Evolutionary conservation across 1,140 invertebrate species (phyloP).

Genomic region (Trachelipus rathkii): DNA sequence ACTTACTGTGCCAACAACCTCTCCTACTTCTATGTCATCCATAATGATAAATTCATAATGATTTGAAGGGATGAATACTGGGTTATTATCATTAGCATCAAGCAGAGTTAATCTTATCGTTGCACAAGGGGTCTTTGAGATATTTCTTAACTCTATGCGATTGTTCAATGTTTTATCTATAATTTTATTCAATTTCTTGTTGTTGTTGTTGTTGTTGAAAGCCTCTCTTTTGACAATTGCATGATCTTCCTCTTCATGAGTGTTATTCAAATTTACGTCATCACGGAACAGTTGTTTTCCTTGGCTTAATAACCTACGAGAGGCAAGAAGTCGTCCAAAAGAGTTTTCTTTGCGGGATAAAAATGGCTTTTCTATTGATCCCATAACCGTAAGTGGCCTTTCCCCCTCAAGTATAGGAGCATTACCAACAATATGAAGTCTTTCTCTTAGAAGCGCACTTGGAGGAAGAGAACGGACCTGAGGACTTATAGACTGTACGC

Average conservation of each 20-base stretch:
- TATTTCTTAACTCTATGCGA: background rate
- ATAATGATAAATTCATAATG: constrained; percentile 83
- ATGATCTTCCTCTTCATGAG: background rate
- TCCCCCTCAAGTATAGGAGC: background rate
- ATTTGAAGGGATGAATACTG: constrained; percentile 62
- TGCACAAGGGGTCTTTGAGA: constrained; percentile 44
- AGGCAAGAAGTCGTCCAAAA: background rate
- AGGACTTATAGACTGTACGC: background rate
- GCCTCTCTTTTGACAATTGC: background rate
- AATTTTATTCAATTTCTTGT: background rate
- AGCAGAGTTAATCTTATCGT: constrained; percentile 40
- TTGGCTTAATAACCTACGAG: background rate
- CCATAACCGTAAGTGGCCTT: background rate
- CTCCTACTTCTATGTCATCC: constrained; percentile 81
- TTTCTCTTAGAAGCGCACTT: background rate
- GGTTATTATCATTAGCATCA: constrained; percentile 45
- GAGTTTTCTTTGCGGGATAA: background rate
- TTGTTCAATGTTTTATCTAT: background rate
- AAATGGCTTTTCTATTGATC: background rate
- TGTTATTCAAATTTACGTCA: background rate
- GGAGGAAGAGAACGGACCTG: background rate
- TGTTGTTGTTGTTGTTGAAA: background rate
- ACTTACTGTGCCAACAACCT: constrained; percentile 55
- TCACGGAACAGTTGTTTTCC: background rate
- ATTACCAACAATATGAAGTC: background rate